Evolutionary conservation across 2,888 invertebrate genomes (phyloP), one percentile per base, ranked within the genome.

Genomic region (Chaetogeoica ovagalla): DNA sequence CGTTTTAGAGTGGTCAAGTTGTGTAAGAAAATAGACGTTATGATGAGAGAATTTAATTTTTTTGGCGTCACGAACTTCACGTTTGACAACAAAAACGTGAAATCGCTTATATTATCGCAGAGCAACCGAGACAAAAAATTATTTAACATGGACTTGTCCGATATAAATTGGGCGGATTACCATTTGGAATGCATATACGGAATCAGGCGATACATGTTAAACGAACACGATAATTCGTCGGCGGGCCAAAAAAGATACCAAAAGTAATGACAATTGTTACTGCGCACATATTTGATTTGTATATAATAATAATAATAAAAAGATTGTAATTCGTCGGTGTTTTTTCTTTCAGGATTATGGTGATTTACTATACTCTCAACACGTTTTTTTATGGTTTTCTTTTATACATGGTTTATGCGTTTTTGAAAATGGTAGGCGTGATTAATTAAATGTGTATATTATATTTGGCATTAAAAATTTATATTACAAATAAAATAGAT

Each of bases 91-190:
- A 23, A 4, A 9, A 30, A 68, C n/a, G 17, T 76, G n/a, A 30
- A 76, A 30, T 23, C 19, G 6, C 59, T 76, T 2, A 60, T 76
- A n/a, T 19, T 19, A 0, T 48, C 48, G 19, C 76, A 76, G 43
- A 76, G 68, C 39, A 23, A 4, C n/a, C 2, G 87, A 15, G 94
- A 93, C 84, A 88, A 88, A 79, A 87, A 89, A 30, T 86, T 90
- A 6, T 94, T 93, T 85, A 90, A 91, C 43, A 94, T 94, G 86
- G 91, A 91, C 85, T 89, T 94, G 83, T 88, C 87, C 0, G 88
- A 91, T 48, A 87, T 96, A 84, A 89, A 92, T 66, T 96, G 96
- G 95, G 90, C 92, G 11, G 87, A 88, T 0, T 95, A 92, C 84
- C 91, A 93, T 84, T 88, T 89, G 82, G 89, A 88, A 70, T 93